Evolutionary conservation across 2,888 invertebrate genomes (phyloP).

Genomic region (Napeogenes sylphis): DNA sequence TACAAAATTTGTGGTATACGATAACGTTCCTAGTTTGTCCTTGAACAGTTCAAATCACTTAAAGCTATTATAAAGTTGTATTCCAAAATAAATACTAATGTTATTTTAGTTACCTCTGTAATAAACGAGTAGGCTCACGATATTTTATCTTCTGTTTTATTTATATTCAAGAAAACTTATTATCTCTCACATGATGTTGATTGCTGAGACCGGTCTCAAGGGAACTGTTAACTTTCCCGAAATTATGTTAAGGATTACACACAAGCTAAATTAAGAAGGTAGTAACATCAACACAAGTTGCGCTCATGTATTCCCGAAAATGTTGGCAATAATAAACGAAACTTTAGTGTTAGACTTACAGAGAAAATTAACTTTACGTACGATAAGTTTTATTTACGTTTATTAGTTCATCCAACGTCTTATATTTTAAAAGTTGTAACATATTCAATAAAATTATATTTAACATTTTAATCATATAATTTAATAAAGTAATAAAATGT

Average conservation of each 20-base stretch:
- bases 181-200: constrained; percentile 27
- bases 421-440: background rate
- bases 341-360: background rate
- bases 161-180: constrained; percentile 28
- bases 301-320: background rate
- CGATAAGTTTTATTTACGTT: background rate
- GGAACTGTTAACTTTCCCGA: constrained; percentile 22
- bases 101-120: no score
- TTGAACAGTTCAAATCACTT: no score
- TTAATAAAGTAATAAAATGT: no score
- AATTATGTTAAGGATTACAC: constrained; percentile 23
- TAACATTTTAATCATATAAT: no score
- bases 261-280: constrained; percentile 17
- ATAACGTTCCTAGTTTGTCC: no score
- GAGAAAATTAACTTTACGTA: constrained; percentile 2
- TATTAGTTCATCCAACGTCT: background rate
- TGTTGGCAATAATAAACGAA: constrained; percentile 8
- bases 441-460: background rate
- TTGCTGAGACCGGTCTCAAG: constrained; percentile 25
- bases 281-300: constrained; percentile 8
- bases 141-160: no score
- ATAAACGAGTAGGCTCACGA: no score
- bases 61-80: no score
- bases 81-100: no score
- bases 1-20: no score